Base-by-base conservation (phyloP, 2,797 vertebrate species). In the Aselliscus stoliczkanus region DNA sequence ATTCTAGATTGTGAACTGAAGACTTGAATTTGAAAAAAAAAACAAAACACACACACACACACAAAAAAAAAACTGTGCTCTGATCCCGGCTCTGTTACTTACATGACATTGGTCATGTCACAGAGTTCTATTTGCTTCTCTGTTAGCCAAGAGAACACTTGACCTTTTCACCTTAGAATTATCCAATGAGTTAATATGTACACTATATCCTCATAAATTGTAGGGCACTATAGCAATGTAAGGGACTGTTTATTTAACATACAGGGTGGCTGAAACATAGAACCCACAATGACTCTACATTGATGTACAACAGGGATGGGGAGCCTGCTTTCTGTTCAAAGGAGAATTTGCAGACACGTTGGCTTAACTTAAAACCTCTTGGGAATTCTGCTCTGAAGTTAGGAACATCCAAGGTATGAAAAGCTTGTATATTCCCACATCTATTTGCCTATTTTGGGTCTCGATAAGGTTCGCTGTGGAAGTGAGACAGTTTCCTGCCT, bases 251-350 rank as follows among this genome's bases (percentile, higher is more conserved):
- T 90, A 90, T 80, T 94, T 95, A 92, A 76, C 15, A 62, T 12
- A 54, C 31, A 54, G 52, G 13, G 23, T 60, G 12, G 64, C 60
- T 93, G 85, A 72, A 34, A 88, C 10, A 9, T 20, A 44, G 44
- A 52, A 64, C 14, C 27, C 72, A 42, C 69, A 64, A 64, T 58
- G 44, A 95, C 50, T 75, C 77, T 9, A n/a, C 3, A 77, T 79
- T 95, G 91, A 95, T 77, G 75, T 92, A 54, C 77, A 88, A 76
- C 89, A 67, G 52, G 2, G 25, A 6, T 27, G 2, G 18, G 47
- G 44, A 58, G 11, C 86, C 83, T 94, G 94, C 77, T 86, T 97
- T 94, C 75, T 89, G 39, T 96, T 93, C 58, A 86, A 47, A 96
- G 84, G 81, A 93, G 88, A 83, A 90, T 79, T 82, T 88, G 23